phyloP scores from a whole-genome alignment of 2,888 invertebrate species.

The Digitonthophagus gazella region DNA sequence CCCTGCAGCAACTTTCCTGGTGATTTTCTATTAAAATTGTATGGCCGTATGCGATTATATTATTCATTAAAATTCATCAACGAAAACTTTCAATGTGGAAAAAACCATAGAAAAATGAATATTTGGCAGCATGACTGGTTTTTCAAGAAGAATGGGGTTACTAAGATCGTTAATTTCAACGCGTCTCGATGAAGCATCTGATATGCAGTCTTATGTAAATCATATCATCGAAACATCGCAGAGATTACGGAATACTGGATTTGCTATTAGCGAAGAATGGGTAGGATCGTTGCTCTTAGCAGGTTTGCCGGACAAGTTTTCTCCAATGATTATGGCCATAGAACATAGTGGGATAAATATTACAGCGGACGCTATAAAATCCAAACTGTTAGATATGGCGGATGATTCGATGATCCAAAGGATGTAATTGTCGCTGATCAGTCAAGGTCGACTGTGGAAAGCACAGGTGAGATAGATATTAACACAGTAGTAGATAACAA shows the following conservation, averaged over 20 bases:
- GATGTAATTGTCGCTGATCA: conserved; percentile 16
- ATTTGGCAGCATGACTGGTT: no score
- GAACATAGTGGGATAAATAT: conserved; percentile 32
- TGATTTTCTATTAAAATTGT: no score
- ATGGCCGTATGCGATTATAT: no score
- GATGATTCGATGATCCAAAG: background rate
- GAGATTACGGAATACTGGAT: conserved; percentile 29
- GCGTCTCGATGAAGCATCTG: no score
- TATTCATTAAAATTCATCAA: no score
- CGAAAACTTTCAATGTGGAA: no score
- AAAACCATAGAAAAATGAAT: no score
- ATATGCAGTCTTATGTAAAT: conserved; percentile 37
- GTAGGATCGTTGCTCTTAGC: conserved; percentile 29
- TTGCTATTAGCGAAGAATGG: conserved; percentile 29
- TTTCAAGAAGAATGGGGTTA: no score
- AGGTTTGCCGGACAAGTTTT: conserved; percentile 27
- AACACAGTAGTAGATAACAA: conserved; percentile 7
- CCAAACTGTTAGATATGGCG: conserved; percentile 23
- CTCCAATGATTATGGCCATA: conserved; percentile 32
- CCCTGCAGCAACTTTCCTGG: no score
- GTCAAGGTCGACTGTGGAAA: background rate
- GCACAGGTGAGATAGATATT: conserved; percentile 21
- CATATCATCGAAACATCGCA: conserved; percentile 34
- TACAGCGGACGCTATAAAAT: conserved; percentile 31
- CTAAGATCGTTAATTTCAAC: no score